Percentiles rank a stretch among this genome's conserved stretches.
These are phyloP conservation scores for Dolichoris vasculosae DNA, from an alignment of 1,140 invertebrate genomes.

Conservation along the genomic window DNA sequence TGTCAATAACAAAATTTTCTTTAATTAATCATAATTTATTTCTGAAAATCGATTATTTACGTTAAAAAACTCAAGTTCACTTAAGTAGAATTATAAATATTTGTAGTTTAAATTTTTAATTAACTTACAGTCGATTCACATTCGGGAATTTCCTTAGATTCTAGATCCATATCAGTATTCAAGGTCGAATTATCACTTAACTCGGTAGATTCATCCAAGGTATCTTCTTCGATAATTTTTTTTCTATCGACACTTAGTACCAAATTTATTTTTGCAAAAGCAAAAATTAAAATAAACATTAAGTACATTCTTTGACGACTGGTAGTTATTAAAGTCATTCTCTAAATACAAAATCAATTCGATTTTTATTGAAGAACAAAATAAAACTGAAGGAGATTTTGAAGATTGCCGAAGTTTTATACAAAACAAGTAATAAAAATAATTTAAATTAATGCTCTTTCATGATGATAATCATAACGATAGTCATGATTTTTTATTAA, in stretches of 20 bases:
- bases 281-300: neutral
- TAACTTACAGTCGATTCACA: neutral
- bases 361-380: neutral
- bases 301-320: neutral
- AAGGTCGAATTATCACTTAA: neutral
- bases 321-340: neutral
- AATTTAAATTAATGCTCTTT: conserved; percentile 5
- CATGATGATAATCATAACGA: conserved; percentile 22
- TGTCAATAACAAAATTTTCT: too few relatives aligned
- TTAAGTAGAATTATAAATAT: too few relatives aligned
- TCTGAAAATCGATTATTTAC: too few relatives aligned
- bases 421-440: neutral
- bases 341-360: neutral
- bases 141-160: neutral
- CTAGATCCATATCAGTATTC: neutral
- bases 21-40: too few relatives aligned
- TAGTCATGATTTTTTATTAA: conserved; percentile 14
- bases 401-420: neutral
- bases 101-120: neutral
- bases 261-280: neutral
- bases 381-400: neutral
- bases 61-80: too few relatives aligned
- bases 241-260: neutral
- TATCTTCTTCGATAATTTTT: neutral
- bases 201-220: neutral